phyloP scores from a whole-genome alignment of 2,113 vertebrate genomes.

The Chaenogobius annularis region DNA sequence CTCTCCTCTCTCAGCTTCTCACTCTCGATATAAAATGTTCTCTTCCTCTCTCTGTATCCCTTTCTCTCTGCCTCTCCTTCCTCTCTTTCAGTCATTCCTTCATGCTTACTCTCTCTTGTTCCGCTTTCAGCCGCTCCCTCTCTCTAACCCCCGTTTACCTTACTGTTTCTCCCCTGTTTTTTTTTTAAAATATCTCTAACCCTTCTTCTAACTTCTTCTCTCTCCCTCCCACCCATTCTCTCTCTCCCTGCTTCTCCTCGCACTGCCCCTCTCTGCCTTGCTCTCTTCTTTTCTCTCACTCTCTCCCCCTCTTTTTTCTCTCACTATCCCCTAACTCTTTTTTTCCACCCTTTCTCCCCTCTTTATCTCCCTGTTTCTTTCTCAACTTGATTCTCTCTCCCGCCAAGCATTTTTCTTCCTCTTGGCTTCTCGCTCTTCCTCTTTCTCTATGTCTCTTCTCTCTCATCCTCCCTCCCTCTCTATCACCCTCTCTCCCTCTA shows the following conservation, averaged over 20 bases:
- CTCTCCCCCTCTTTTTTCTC: background rate
- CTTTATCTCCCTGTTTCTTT: background rate
- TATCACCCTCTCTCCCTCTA: too few relatives aligned
- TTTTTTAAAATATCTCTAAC: too few relatives aligned
- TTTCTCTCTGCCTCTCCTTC: too few relatives aligned
- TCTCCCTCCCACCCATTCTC: background rate
- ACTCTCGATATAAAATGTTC: too few relatives aligned
- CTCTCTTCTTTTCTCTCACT: background rate
- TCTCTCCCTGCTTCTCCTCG: background rate
- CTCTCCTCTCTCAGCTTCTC: background rate
- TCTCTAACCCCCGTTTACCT: too few relatives aligned
- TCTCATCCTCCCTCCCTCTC: background rate
- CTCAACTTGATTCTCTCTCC: background rate
- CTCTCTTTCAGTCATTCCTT: too few relatives aligned
- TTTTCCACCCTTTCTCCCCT: background rate
- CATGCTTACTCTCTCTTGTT: background rate
- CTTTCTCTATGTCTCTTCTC: background rate
- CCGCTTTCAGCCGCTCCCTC: background rate
- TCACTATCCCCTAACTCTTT: background rate
- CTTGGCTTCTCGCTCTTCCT: background rate
- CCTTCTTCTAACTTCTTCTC: background rate
- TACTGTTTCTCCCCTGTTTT: too few relatives aligned
- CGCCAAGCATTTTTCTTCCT: background rate
- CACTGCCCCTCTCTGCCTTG: background rate
- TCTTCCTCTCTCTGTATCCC: too few relatives aligned